phyloP scores from a whole-genome alignment of 2,113 vertebrate genomes.

The Leucosticte australis region DNA sequence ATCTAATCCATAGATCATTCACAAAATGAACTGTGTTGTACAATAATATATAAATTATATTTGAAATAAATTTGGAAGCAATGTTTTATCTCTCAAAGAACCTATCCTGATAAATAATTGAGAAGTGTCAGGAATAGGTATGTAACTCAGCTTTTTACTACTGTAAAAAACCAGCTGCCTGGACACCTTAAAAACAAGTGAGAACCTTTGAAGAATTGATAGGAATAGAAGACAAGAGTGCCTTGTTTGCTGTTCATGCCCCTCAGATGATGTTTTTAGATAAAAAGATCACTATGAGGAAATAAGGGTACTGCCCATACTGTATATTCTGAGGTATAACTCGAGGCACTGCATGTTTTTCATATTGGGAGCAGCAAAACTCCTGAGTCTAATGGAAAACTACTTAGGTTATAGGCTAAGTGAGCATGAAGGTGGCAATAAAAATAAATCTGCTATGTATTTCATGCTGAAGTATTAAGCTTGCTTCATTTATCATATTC shows the following conservation, averaged over 20 bases:
- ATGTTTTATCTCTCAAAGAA: background rate
- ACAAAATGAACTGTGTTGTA: background rate
- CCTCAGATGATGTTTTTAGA: background rate
- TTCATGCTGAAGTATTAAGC: background rate
- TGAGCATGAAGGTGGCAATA: background rate
- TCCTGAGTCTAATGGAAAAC: background rate
- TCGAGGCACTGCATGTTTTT: background rate
- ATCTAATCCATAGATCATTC: background rate
- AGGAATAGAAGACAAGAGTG: background rate
- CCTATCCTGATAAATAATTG: background rate
- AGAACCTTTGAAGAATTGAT: background rate
- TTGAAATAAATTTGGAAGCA: background rate
- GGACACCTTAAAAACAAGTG: background rate
- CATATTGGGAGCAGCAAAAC: background rate
- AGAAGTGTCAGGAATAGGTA: background rate
- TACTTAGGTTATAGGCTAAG: background rate
- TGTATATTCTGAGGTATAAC: background rate
- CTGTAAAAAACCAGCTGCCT: background rate
- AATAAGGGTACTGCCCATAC: background rate
- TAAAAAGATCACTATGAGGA: background rate
- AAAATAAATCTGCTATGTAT: background rate
- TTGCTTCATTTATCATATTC: background rate
- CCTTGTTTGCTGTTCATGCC: background rate
- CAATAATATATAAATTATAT: background rate
- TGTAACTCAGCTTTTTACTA: background rate